A percentile compares a stretch with the other conserved stretches of the same genome.
These are phyloP conservation scores for Thunnus thynnus DNA, from an alignment of 2,113 vertebrate genomes.

Conservation along the genomic window DNA sequence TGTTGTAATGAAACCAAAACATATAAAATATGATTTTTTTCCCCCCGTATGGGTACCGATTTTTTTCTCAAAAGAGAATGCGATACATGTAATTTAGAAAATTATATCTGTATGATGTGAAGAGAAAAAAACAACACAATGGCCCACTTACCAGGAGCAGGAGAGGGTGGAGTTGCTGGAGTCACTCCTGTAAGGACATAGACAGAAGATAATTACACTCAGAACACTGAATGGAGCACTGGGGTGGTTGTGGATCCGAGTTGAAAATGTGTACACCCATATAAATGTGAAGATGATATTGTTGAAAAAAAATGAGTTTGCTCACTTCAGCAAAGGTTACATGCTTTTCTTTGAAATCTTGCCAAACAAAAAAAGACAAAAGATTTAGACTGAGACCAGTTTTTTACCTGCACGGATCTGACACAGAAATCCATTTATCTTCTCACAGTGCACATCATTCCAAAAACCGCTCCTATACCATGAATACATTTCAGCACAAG, in stretches of 20 bases:
- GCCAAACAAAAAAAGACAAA: neutral
- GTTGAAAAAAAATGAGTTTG: neutral
- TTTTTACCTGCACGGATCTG: conserved; percentile 89
- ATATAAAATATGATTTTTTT: no score
- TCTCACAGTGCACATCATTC: conserved; percentile 90
- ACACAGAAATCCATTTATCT: conserved; percentile 86
- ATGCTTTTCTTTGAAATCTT: neutral
- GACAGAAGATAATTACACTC: neutral
- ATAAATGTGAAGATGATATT: neutral
- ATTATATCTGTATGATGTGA: neutral
- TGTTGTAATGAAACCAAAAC: no score
- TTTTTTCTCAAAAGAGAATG: neutral
- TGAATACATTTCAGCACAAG: conserved; percentile 83
- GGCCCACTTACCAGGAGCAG: conserved; percentile 79
- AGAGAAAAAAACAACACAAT: neutral
- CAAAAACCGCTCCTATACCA: conserved; percentile 50
- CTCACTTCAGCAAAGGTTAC: neutral
- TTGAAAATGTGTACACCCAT: neutral
- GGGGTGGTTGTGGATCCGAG: neutral
- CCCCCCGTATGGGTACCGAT: no score
- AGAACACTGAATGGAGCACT: neutral
- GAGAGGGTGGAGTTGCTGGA: conserved; percentile 83
- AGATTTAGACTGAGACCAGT: no score
- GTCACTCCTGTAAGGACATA: conserved; percentile 81
- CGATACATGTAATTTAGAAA: no score